A percentile compares a stretch with the other conserved stretches of the same genome.
Conservation (phyloP, 2,888 invertebrate genomes). For the Drosophila mimica region DNA sequence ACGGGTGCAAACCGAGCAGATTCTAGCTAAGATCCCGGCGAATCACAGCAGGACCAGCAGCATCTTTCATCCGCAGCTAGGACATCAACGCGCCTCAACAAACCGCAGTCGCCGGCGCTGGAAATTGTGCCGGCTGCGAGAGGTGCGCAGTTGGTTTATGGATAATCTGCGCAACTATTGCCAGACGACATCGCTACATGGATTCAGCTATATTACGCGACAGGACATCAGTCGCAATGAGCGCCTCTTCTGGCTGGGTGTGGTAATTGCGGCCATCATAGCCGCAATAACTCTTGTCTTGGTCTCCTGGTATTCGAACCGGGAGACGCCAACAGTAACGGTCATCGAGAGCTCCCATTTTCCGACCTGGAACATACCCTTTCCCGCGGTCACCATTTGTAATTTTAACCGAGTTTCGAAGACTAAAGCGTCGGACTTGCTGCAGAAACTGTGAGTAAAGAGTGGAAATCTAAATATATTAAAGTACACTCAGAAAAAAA, state of each 20-base stretch:
- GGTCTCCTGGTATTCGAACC: slow-evolving; percentile 87
- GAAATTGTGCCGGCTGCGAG: slow-evolving; percentile 21
- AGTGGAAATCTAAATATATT: neutral
- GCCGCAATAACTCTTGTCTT: slow-evolving; percentile 87
- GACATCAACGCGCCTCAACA: neutral
- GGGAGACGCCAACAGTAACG: slow-evolving; percentile 87
- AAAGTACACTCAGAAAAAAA: neutral
- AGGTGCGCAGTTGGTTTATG: slow-evolving; percentile 76
- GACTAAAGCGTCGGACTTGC: slow-evolving; percentile 80
- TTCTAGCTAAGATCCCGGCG: slow-evolving; percentile 1
- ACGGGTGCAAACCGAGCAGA: slow-evolving; percentile 59
- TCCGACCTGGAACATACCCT: slow-evolving; percentile 87
- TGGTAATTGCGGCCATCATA: slow-evolving; percentile 86
- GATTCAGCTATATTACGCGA: slow-evolving; percentile 89
- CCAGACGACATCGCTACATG: slow-evolving; percentile 89
- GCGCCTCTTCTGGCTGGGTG: slow-evolving; percentile 87
- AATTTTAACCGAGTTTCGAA: slow-evolving; percentile 87
- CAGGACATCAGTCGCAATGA: slow-evolving; percentile 86
- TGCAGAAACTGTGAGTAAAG: slow-evolving; percentile 85
- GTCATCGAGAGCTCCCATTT: slow-evolving; percentile 87
- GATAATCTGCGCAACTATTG: slow-evolving; percentile 87
- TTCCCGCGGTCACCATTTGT: slow-evolving; percentile 87
- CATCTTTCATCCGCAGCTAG: neutral
- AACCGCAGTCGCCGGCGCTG: neutral
- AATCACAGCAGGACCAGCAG: slow-evolving; percentile 13